Conservation (phyloP, 2,888 invertebrate species). For the Acleris literana region DNA sequence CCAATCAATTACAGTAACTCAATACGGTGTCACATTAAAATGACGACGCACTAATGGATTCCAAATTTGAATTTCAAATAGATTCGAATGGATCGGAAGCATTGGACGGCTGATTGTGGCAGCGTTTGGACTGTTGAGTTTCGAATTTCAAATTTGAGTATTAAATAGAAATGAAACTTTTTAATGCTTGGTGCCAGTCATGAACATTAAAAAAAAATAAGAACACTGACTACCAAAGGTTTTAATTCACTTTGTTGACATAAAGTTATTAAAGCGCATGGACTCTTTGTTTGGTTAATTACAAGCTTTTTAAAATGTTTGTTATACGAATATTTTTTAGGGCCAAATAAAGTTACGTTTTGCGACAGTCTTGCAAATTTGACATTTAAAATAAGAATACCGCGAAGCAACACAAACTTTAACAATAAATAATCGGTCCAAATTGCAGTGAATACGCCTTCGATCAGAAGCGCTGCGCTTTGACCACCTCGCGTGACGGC, state of each 20-base stretch:
- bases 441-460: constrained; percentile 6
- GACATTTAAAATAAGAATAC: neutral
- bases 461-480: constrained; percentile 20
- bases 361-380: neutral
- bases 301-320: no score
- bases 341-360: neutral
- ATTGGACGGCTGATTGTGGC: constrained; percentile 52
- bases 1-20: constrained; percentile 82
- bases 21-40: constrained; percentile 83
- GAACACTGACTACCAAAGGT: no score
- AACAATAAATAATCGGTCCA: neutral
- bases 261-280: no score
- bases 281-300: no score
- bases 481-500: constrained; percentile 24
- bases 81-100: constrained; percentile 68
- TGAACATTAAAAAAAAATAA: neutral
- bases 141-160: constrained; percentile 25
- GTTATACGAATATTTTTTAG: no score
- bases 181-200: constrained; percentile 11
- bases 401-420: neutral
- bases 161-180: constrained; percentile 9
- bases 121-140: constrained; percentile 37
- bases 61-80: constrained; percentile 82
- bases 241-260: no score
- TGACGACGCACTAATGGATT: constrained; percentile 82